Base-by-base conservation (phyloP, 2,113 vertebrate genomes). In the Periophthalmodon schlosseri region DNA sequence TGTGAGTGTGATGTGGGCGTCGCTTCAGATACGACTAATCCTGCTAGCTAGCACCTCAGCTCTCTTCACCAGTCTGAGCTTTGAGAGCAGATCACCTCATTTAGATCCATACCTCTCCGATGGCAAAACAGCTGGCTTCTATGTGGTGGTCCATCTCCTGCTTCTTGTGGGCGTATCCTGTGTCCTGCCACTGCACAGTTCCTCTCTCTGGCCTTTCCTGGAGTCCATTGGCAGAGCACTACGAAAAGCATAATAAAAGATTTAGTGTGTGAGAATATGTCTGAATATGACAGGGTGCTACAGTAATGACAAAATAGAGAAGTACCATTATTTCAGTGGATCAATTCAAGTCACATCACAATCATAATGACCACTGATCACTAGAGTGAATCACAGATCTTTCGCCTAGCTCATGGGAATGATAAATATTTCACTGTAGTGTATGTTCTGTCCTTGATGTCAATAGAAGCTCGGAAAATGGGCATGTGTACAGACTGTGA, bases 1-100 rank as follows among this genome's bases (percentile, higher is more conserved):
- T 47, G 71, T 60, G 70, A 47, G 85, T 80, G 74, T 73, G 70
- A 83, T 63, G 78, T 82, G 85, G 89, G 87, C 64, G 87, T 90
- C 76, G 77, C 82, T 78, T 77, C 78, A 91, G 84, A 90, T 82
- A 89, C 72, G 60, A 83, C 75, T 88, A 87, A 93, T 92, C 89
- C 63, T 65, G 63, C 81, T 86, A 77, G 87, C 86, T 87, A 77
- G 87, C 86, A 89, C 85, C 87, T 89, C 85, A 65, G 34, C 34
- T 44, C 63, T 65, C 34, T 77, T 79, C 65, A 23, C 34, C 70
- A 69, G 63, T 5, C 34, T n/a, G 63, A 8, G 18, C 10, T 65
- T 36, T 10, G 34, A 39, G 33, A 20, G 34, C 63, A 24, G 57
- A 28, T 65, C 18, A 65, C 33, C 16, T 65, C 58, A n/a, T n/a